These are phyloP conservation scores for Neogobius melanostomus DNA, from an alignment of 2,113 vertebrate genomes.

Conservation along the genomic window DNA sequence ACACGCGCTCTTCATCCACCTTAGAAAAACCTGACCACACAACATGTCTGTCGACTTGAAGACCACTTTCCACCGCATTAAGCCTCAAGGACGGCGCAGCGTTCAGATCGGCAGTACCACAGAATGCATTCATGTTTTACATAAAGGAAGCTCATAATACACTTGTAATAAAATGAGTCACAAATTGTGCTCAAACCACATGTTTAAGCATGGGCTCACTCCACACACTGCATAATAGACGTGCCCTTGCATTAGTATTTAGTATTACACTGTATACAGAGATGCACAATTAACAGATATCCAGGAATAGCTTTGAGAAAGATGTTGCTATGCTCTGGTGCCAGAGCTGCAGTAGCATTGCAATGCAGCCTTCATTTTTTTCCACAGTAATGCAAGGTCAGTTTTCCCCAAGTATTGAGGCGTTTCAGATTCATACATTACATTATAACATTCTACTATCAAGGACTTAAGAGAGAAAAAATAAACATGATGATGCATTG, in stretches of 20 bases:
- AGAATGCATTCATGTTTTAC: conserved; percentile 17
- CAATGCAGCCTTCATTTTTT: too few species aligned
- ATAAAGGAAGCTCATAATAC: conserved; percentile 9
- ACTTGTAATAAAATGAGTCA: not conserved
- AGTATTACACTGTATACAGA: not conserved
- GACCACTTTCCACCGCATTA: not conserved
- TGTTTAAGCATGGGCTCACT: not conserved
- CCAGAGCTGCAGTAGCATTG: conserved; percentile 9
- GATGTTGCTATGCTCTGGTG: conserved; percentile 59
- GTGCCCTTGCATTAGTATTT: not conserved
- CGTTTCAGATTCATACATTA: too few species aligned
- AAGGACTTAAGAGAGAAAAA: too few species aligned
- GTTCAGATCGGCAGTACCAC: not conserved
- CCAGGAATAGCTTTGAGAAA: conserved; percentile 30
- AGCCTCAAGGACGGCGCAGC: conserved; percentile 24
- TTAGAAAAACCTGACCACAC: conserved; percentile 8
- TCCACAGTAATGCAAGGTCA: too few species aligned
- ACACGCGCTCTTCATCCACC: conserved; percentile 29
- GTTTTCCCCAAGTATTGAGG: too few species aligned
- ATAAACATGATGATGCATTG: too few species aligned
- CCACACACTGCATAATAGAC: not conserved
- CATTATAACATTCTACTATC: too few species aligned
- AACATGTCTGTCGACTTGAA: not conserved
- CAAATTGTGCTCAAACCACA: conserved; percentile 15
- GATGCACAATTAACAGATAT: conserved; percentile 39